Percentiles rank a stretch among this genome's conserved stretches.
Conservation (phyloP, 2,113 vertebrate species). For the Silurus glanis region DNA sequence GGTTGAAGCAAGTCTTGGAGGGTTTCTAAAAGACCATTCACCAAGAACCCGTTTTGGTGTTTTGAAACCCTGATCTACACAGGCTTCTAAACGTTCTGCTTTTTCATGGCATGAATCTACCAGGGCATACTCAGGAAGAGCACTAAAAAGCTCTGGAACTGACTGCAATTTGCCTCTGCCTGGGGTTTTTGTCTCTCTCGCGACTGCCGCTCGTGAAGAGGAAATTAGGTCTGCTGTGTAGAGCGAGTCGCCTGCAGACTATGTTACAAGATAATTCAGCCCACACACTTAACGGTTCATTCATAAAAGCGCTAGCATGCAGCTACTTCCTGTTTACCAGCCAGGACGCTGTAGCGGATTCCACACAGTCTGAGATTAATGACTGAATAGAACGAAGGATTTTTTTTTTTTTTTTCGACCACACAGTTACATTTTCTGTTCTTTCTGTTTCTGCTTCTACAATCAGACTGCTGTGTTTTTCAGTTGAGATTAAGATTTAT, state of each 20-base stretch:
- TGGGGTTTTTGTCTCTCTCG: conserved; percentile 26
- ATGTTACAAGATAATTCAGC: conserved; percentile 48
- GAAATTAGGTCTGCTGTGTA: conserved; percentile 37
- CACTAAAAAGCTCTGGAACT: conserved; percentile 28
- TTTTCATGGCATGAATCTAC: neutral
- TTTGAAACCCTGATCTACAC: neutral
- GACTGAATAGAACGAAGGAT: neutral
- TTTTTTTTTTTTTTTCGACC: no score
- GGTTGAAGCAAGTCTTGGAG: conserved; percentile 2
- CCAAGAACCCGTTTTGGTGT: neutral
- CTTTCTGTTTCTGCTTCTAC: neutral
- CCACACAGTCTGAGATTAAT: conserved; percentile 24
- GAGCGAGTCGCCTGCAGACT: conserved; percentile 40
- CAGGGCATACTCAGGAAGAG: conserved; percentile 37
- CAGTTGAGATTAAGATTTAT: neutral
- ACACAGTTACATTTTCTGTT: neutral
- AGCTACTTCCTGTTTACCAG: conserved; percentile 48
- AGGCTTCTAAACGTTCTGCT: neutral
- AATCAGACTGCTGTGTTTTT: neutral
- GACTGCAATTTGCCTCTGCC: conserved; percentile 32
- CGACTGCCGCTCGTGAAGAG: conserved; percentile 15
- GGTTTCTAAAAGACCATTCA: neutral
- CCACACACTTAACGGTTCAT: conserved; percentile 50
- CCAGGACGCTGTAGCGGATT: conserved; percentile 24
- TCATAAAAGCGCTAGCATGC: conserved; percentile 48